Conservation (phyloP, 2,888 invertebrate species). For the Meiosimyza decipiens region DNA sequence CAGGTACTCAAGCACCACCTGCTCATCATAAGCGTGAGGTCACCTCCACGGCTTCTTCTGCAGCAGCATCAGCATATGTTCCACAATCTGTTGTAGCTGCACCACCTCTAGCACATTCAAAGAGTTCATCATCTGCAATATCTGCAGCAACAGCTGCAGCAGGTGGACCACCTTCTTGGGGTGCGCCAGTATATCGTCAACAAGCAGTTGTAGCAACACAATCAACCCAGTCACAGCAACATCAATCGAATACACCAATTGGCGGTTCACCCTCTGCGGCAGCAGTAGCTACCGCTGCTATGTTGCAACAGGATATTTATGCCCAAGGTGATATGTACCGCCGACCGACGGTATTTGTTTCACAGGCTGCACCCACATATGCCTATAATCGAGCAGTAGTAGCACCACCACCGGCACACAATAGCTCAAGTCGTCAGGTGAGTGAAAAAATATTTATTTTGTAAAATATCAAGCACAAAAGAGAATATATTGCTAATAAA, state of each 20-base stretch:
- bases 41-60: constrained; percentile 57
- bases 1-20: constrained; percentile 63
- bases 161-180: constrained; percentile 64
- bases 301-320: constrained; percentile 65
- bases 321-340: constrained; percentile 72
- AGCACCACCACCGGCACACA: constrained; percentile 67
- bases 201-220: constrained; percentile 42
- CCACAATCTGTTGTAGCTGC: constrained; percentile 49
- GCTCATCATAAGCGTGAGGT: constrained; percentile 66
- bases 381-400: constrained; percentile 65
- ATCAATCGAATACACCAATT: constrained; percentile 68
- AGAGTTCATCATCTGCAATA: constrained; percentile 59
- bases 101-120: constrained; percentile 67
- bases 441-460: constrained; percentile 32
- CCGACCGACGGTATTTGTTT: constrained; percentile 77
- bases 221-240: constrained; percentile 56
- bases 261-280: constrained; percentile 64
- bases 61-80: constrained; percentile 39
- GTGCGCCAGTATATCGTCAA: constrained; percentile 65
- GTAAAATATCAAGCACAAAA: too few relatives aligned
- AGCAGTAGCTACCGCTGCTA: constrained; percentile 56
- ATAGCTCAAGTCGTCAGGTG: constrained; percentile 67
- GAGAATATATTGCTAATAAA: too few relatives aligned
- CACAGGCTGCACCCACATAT: constrained; percentile 67
- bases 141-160: constrained; percentile 58